Percentiles rank a stretch among this genome's conserved stretches.
Evolutionary conservation across 2,113 vertebrate genomes (phyloP).

Genomic region (Sylvicapra grimmia): DNA sequence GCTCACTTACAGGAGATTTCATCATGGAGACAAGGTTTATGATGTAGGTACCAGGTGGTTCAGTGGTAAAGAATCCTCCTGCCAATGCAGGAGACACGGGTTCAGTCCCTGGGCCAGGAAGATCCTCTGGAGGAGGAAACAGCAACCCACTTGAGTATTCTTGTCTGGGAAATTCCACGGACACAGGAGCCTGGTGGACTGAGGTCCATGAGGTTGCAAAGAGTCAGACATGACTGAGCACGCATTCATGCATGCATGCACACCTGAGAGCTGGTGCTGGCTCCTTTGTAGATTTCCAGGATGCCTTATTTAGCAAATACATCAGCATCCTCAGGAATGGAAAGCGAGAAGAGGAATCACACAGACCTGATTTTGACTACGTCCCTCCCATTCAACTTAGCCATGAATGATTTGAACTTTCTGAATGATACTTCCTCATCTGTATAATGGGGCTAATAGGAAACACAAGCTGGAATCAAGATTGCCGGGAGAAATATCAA

Average conservation of each 20-base stretch:
- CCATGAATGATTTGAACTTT: not conserved
- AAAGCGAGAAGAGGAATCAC: not conserved
- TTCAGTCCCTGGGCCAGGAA: not conserved
- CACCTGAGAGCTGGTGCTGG: not conserved
- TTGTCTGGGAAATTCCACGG: not conserved
- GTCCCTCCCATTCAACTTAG: not conserved
- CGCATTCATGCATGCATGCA: accelerated
- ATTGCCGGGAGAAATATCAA: no score
- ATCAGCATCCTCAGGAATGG: not conserved
- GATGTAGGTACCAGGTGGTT: not conserved
- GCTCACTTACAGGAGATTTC: not conserved
- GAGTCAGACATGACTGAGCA: not conserved
- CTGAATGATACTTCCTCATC: not conserved
- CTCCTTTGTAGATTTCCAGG: not conserved
- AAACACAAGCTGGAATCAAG: no score
- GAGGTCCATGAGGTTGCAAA: not conserved
- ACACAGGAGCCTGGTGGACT: not conserved
- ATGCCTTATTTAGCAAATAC: not conserved
- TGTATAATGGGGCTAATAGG: not conserved
- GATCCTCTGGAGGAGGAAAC: not conserved
- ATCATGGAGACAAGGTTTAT: not conserved
- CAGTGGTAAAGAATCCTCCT: not conserved
- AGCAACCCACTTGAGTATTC: not conserved
- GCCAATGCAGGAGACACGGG: not conserved
- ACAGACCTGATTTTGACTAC: not conserved